Conservation (phyloP, 2,797 vertebrate genomes). For the Gorsachius magnificus region DNA sequence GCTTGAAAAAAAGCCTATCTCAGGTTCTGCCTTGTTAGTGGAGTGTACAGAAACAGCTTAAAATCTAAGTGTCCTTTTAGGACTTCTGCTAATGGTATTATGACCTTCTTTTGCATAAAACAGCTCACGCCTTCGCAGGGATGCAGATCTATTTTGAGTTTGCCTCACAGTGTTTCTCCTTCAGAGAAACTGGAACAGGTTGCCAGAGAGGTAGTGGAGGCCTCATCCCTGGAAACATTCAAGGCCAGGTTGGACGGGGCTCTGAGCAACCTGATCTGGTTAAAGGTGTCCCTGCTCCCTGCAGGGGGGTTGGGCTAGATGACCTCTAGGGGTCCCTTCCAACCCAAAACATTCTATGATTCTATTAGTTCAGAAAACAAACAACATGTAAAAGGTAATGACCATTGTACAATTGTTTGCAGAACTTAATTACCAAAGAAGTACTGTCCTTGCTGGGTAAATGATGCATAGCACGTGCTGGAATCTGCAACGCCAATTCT, state of each 20-base stretch:
- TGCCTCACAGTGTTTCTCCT: neutral
- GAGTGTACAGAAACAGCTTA: neutral
- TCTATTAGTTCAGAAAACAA: slow-evolving; percentile 57
- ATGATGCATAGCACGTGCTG: neutral
- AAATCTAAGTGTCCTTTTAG: neutral
- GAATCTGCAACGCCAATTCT: neutral
- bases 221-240: too few species aligned
- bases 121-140: neutral
- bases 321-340: too few species aligned
- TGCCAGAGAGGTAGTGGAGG: too few species aligned
- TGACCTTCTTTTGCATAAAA: neutral
- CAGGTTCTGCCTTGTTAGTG: neutral
- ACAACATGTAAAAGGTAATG: slow-evolving; percentile 64
- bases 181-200: neutral
- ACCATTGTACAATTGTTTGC: slow-evolving; percentile 10
- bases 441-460: neutral
- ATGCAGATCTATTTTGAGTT: neutral
- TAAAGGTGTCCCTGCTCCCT: too few species aligned
- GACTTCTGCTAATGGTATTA: neutral
- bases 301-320: too few species aligned
- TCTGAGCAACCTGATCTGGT: too few species aligned
- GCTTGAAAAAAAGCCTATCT: neutral
- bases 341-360: too few species aligned
- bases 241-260: too few species aligned
- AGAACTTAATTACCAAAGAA: neutral